phyloP scores from a whole-genome alignment of 1,140 invertebrate genomes.

The Oppia nitens region DNA sequence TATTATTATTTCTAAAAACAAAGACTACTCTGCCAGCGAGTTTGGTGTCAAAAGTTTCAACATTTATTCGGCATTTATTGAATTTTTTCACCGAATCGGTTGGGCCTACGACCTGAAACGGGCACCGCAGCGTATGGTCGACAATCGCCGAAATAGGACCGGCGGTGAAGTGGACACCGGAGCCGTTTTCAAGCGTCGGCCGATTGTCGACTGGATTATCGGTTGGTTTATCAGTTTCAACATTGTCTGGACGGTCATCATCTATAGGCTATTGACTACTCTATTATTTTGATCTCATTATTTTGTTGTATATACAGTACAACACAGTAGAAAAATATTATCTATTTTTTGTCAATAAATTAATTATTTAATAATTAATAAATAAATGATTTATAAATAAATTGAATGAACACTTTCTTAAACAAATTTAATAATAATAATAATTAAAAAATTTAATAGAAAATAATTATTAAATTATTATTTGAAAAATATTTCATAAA shows the following conservation, averaged over 20 bases:
- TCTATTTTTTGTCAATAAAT: no score
- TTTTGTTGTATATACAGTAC: slow-evolving; percentile 34
- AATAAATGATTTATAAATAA: no score
- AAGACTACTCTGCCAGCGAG: slow-evolving; percentile 34
- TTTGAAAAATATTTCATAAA: no score
- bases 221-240: not conserved
- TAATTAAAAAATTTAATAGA: no score
- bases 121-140: not conserved
- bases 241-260: not conserved
- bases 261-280: not conserved
- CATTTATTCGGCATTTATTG: slow-evolving; percentile 35
- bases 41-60: slow-evolving; percentile 32
- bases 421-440: no score
- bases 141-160: not conserved
- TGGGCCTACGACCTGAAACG: slow-evolving; percentile 33
- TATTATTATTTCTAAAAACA: no score
- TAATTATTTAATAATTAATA: no score
- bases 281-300: not conserved
- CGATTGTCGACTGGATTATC: not conserved
- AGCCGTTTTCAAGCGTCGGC: not conserved
- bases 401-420: no score
- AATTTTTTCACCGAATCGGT: slow-evolving; percentile 32
- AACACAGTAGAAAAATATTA: no score
- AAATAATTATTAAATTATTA: no score
- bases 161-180: not conserved